phyloP scores from a whole-genome alignment of 2,888 invertebrate genomes.

The Catocala nupta region DNA sequence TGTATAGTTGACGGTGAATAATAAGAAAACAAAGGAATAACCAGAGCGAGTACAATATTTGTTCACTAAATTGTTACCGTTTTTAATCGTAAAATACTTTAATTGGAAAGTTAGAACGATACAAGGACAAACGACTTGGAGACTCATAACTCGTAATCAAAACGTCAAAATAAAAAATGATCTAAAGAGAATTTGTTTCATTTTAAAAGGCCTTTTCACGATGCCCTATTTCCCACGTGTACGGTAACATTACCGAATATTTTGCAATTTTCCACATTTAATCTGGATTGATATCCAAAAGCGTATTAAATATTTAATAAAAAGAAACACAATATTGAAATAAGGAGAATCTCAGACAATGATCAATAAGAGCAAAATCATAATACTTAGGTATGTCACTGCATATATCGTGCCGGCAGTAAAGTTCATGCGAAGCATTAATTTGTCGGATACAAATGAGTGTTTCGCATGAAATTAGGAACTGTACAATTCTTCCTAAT shows the following conservation, averaged over 20 bases:
- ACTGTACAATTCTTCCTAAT: neutral
- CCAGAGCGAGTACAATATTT: constrained; percentile 22
- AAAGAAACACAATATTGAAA: constrained; percentile 27
- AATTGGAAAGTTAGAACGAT: constrained; percentile 26
- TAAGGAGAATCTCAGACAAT: constrained; percentile 6
- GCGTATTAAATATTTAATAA: constrained; percentile 31
- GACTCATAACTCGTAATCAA: constrained; percentile 41
- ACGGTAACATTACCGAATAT: constrained; percentile 20
- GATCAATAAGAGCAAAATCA: constrained; percentile 30
- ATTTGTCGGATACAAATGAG: neutral
- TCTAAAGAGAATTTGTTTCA: constrained; percentile 35
- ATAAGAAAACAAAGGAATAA: constrained; percentile 31
- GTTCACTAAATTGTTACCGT: constrained; percentile 21
- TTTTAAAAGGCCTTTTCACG: constrained; percentile 33
- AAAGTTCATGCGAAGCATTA: constrained; percentile 9
- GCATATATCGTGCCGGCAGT: neutral
- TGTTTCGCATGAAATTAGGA: neutral
- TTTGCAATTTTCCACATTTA: constrained; percentile 16
- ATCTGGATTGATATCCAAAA: constrained; percentile 21
- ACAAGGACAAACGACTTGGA: constrained; percentile 32
- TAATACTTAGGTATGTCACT: constrained; percentile 30
- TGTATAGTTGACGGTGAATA: constrained; percentile 31
- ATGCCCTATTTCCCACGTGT: constrained; percentile 18
- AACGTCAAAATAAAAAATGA: constrained; percentile 49
- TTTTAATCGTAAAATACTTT: constrained; percentile 26